phyloP scores from a whole-genome alignment of 1,140 invertebrate species.

The Ceratina calcarata region DNA sequence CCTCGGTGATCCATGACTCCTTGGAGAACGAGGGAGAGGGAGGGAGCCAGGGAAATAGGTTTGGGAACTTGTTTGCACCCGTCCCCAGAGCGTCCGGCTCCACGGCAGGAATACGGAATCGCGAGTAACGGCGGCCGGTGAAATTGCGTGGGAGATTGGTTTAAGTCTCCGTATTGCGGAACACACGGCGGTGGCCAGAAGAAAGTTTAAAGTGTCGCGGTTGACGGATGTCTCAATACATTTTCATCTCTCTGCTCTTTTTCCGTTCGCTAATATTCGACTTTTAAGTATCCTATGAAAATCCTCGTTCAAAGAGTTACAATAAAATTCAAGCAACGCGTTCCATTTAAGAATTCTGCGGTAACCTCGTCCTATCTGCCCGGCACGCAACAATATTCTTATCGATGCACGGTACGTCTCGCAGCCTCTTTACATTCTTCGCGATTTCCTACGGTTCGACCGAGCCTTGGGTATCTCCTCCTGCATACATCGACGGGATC shows the following conservation, averaged over 20 bases:
- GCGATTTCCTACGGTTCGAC: slow-evolving; percentile 32
- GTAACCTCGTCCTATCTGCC: background rate
- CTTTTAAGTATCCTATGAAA: too few relatives aligned
- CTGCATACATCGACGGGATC: slow-evolving; percentile 52
- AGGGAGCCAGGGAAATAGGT: slow-evolving; percentile 79
- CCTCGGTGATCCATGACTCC: slow-evolving; percentile 78
- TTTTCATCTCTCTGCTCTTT: too few relatives aligned
- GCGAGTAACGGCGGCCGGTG: slow-evolving; percentile 9
- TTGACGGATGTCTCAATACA: too few relatives aligned
- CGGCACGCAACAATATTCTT: slow-evolving; percentile 29
- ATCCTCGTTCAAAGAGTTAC: background rate
- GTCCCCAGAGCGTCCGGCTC: slow-evolving; percentile 59
- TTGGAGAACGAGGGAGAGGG: slow-evolving; percentile 66
- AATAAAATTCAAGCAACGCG: background rate
- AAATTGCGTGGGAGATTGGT: slow-evolving; percentile 25
- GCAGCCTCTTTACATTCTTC: slow-evolving; percentile 41
- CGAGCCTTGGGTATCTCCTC: slow-evolving; percentile 4
- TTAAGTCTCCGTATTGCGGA: background rate
- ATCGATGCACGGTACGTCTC: slow-evolving; percentile 20
- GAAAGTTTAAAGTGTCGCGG: background rate
- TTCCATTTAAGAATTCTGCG: background rate
- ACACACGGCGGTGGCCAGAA: background rate
- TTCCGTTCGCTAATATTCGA: too few relatives aligned
- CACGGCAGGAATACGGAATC: slow-evolving; percentile 76
- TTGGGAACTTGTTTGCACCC: slow-evolving; percentile 79